A percentile compares a stretch with the other conserved stretches of the same genome.
phyloP scores from a whole-genome alignment of 2,888 invertebrate genomes.

The Tanytarsus gracilentus region DNA sequence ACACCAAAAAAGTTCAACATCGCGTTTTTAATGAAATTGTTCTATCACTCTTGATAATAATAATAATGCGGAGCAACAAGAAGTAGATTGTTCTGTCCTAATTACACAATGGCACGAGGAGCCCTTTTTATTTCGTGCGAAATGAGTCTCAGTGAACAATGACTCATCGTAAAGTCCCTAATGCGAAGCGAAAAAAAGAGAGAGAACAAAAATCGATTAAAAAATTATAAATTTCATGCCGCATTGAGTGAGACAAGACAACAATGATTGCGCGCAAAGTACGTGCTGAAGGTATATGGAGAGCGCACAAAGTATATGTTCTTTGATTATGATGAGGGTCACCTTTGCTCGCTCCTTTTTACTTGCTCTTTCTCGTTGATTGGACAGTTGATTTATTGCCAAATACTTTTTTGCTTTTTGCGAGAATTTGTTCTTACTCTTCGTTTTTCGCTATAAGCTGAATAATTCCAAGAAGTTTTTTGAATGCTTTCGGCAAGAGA shows the following conservation, averaged over 20 bases:
- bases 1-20: too few species aligned
- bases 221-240: conserved; percentile 24
- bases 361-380: conserved; percentile 3
- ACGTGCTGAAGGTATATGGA: background rate
- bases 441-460: too few species aligned
- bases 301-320: background rate
- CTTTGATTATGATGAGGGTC: conserved; percentile 25
- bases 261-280: background rate
- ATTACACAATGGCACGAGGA: conserved; percentile 12
- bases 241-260: background rate
- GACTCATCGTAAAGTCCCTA: background rate
- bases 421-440: too few species aligned
- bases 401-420: background rate
- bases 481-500: too few species aligned
- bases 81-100: background rate
- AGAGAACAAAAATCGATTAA: background rate
- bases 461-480: too few species aligned
- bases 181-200: background rate
- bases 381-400: conserved; percentile 24
- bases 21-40: too few species aligned
- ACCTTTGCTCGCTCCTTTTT: conserved; percentile 4
- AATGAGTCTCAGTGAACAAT: background rate
- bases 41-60: too few species aligned
- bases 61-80: background rate
- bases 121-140: background rate